phyloP scores from a whole-genome alignment of 2,888 invertebrate genomes.

The Noctua pronuba region DNA sequence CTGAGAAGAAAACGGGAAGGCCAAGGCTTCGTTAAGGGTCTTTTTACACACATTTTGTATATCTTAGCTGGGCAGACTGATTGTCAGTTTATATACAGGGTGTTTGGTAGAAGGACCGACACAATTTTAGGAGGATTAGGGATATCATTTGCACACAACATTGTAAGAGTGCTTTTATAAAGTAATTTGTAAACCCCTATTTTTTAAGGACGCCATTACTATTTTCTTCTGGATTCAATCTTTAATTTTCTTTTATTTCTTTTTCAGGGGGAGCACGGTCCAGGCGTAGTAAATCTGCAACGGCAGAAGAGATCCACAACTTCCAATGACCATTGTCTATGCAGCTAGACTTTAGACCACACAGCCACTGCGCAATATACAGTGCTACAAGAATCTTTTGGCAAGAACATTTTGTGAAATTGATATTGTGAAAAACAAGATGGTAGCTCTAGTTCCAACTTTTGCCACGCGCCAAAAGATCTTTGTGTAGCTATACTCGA shows the following conservation, averaged over 20 bases:
- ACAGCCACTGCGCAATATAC: constrained; percentile 29
- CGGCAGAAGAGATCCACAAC: constrained; percentile 73
- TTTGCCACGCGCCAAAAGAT: background rate
- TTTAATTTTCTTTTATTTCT: background rate
- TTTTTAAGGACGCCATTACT: background rate
- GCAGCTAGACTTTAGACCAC: constrained; percentile 72
- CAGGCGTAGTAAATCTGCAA: constrained; percentile 78
- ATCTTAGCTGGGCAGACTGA: background rate
- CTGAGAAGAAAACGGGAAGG: too few species aligned
- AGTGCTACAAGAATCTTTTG: background rate
- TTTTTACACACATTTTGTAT: background rate
- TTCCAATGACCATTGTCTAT: constrained; percentile 77
- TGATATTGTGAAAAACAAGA: background rate
- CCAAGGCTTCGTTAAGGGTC: too few species aligned
- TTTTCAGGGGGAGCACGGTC: constrained; percentile 81
- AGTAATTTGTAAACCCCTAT: background rate
- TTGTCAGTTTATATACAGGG: background rate
- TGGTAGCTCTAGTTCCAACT: background rate
- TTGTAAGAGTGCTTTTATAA: background rate
- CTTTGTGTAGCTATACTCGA: background rate
- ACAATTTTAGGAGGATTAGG: background rate
- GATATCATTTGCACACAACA: background rate
- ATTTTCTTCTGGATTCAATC: background rate
- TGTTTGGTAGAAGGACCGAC: background rate
- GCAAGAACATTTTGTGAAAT: background rate